Percentiles rank a stretch among this genome's conserved stretches.
phyloP scores from a whole-genome alignment of 1,140 invertebrate genomes.

The Prorops nasuta region DNA sequence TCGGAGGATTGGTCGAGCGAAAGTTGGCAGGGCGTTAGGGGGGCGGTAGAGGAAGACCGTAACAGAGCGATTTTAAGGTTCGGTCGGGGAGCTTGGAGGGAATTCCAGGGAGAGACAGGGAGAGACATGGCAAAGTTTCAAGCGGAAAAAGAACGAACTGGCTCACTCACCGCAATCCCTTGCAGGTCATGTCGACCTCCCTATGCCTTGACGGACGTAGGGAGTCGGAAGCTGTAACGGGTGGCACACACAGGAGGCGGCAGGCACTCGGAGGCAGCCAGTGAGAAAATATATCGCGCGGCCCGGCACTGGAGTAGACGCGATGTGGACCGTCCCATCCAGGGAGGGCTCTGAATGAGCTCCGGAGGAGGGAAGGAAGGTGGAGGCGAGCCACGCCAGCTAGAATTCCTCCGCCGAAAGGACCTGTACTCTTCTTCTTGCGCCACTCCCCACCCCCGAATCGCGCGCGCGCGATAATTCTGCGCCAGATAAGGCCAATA shows the following conservation, averaged over 20 bases:
- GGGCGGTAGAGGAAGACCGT: too few species aligned
- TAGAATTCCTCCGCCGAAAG: slow-evolving; percentile 51
- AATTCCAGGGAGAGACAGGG: too few species aligned
- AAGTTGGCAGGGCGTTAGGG: too few species aligned
- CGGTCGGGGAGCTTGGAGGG: too few species aligned
- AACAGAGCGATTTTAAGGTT: too few species aligned
- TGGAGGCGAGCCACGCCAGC: slow-evolving; percentile 42
- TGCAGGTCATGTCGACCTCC: slow-evolving; percentile 50
- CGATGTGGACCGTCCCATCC: slow-evolving; percentile 48
- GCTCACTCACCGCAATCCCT: slow-evolving; percentile 47
- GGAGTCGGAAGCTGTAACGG: slow-evolving; percentile 33
- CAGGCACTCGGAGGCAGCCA: slow-evolving; percentile 38
- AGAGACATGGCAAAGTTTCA: neutral
- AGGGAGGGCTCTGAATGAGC: slow-evolving; percentile 51
- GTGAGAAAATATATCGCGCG: slow-evolving; percentile 39
- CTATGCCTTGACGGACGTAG: slow-evolving; percentile 40
- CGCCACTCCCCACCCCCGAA: too few species aligned
- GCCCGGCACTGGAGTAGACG: slow-evolving; percentile 36
- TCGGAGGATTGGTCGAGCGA: too few species aligned
- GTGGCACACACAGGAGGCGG: slow-evolving; percentile 55
- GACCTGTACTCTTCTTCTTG: too few species aligned
- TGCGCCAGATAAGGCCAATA: too few species aligned
- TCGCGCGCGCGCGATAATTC: too few species aligned
- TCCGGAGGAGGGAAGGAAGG: slow-evolving; percentile 37
- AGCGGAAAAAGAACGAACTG: neutral